Evolutionary conservation across 2,888 invertebrate species (phyloP).

Genomic region (Erpobdella octoculata): DNA sequence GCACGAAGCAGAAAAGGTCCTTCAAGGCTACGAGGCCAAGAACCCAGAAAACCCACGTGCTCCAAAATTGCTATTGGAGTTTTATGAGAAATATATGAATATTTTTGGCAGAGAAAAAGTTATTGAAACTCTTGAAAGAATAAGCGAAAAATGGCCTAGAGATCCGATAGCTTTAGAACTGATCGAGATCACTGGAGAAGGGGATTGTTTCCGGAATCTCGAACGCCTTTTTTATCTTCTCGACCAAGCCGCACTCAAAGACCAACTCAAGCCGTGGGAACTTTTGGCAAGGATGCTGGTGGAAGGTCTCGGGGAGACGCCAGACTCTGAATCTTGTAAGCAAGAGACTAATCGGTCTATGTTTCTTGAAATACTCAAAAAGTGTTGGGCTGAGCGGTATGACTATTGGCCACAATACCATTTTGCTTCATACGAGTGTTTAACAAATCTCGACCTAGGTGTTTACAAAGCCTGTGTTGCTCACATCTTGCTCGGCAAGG

Average conservation of each 20-base stretch:
- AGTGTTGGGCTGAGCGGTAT: neutral
- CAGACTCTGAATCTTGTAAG: neutral
- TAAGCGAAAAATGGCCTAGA: neutral
- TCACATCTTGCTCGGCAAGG: constrained; percentile 3
- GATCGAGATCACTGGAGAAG: neutral
- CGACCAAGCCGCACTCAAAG: neutral
- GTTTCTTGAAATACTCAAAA: neutral
- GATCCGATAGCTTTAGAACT: neutral
- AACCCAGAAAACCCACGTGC: neutral
- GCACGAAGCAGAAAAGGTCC: neutral
- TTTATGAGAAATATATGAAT: neutral
- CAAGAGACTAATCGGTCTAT: neutral
- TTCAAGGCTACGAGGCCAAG: neutral
- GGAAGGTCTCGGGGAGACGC: neutral
- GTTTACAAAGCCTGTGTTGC: constrained; percentile 17
- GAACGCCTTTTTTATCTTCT: constrained; percentile 5
- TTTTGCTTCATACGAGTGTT: neutral
- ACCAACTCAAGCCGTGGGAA: neutral
- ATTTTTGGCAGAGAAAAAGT: neutral
- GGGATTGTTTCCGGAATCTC: neutral
- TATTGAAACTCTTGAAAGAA: neutral
- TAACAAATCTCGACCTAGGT: neutral
- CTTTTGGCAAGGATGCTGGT: neutral
- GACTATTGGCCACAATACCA: constrained; percentile 15
- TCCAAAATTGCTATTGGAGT: constrained; percentile 5